These are phyloP conservation scores for Maconellicoccus hirsutus DNA, from an alignment of 1,140 invertebrate genomes.

Conservation along the genomic window DNA sequence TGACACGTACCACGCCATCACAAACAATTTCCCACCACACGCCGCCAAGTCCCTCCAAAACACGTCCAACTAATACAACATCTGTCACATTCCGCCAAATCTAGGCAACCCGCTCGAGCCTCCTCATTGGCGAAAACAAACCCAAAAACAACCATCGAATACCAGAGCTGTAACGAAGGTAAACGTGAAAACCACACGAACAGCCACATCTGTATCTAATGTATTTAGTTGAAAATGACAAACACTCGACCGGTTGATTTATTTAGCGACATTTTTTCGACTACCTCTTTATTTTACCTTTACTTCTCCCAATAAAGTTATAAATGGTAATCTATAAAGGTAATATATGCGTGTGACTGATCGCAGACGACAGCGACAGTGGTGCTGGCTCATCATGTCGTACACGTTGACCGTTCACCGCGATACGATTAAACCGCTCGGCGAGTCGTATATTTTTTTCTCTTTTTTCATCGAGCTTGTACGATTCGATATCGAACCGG, in stretches of 20 bases:
- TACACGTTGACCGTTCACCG: constrained; percentile 13
- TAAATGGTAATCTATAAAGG: constrained; percentile 21
- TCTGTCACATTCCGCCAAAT: no score
- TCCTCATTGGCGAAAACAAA: not conserved
- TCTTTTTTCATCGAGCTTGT: not conserved
- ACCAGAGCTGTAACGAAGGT: not conserved
- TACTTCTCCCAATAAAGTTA: constrained; percentile 2
- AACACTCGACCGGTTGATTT: constrained; percentile 12
- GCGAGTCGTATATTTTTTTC: not conserved
- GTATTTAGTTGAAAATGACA: not conserved
- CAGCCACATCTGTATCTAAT: not conserved
- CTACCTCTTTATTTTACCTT: constrained; percentile 14
- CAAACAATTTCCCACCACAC: no score
- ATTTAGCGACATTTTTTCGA: constrained; percentile 20
- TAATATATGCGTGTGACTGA: constrained; percentile 18
- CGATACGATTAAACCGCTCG: not conserved
- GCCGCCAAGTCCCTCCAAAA: no score
- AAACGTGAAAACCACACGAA: not conserved
- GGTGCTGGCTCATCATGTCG: constrained; percentile 15
- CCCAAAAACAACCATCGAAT: not conserved
- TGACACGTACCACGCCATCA: no score
- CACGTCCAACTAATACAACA: no score
- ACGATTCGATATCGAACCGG: not conserved
- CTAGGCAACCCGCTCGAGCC: no score
- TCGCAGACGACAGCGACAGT: constrained; percentile 19